Base-by-base conservation (phyloP, 2,888 invertebrate genomes). In the Arge pagana region DNA sequence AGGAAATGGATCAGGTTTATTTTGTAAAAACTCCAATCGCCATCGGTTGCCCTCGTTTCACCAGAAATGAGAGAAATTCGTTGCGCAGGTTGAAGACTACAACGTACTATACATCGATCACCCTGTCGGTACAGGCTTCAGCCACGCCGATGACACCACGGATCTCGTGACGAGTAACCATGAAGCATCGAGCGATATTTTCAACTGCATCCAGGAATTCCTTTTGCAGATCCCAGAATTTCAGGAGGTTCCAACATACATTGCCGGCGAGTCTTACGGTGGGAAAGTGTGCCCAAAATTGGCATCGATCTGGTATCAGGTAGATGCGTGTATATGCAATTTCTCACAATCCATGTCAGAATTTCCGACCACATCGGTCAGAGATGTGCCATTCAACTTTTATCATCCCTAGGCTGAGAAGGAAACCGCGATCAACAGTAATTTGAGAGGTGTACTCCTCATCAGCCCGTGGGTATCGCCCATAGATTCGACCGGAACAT, bases 301-400 rank as follows among this genome's bases (percentile, higher is more conserved):
- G 11, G 35, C 35, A 5, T 16, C 76, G 84, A 61, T 15, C 7
- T 16, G n/a, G n/a, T n/a, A n/a, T n/a, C n/a, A n/a, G n/a, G n/a
- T n/a, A n/a, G n/a, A n/a, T n/a, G n/a, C n/a, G n/a, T n/a, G n/a
- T n/a, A n/a, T n/a, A n/a, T n/a, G n/a, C n/a, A n/a, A n/a, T n/a
- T n/a, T n/a, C n/a, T n/a, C n/a, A n/a, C n/a, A n/a, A n/a, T n/a
- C n/a, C n/a, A n/a, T n/a, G n/a, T n/a, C n/a, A n/a, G n/a, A n/a
- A n/a, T n/a, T n/a, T n/a, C n/a, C n/a, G n/a, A n/a, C n/a, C n/a
- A n/a, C n/a, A n/a, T n/a, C n/a, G n/a, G n/a, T n/a, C n/a, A n/a
- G n/a, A n/a, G n/a, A n/a, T n/a, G n/a, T n/a, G n/a, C n/a, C n/a
- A n/a, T n/a, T n/a, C n/a, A n/a, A n/a, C n/a, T 15, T 23, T 35